phyloP scores from a whole-genome alignment of 2,797 vertebrate genomes.

The Syngnathus acus region DNA sequence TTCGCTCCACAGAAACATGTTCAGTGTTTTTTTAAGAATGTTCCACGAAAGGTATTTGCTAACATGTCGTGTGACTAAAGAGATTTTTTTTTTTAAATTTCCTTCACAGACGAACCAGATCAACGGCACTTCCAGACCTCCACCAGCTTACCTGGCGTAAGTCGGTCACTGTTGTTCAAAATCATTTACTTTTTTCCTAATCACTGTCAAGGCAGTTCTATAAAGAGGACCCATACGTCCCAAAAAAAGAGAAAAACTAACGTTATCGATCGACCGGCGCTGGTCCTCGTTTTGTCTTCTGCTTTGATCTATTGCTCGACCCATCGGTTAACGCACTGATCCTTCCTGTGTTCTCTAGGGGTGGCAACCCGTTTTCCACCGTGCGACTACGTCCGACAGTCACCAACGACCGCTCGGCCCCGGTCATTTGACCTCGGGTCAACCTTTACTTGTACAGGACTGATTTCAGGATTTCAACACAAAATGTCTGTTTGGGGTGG shows the following conservation, averaged over 20 bases:
- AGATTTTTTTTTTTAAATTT: constrained; percentile 23
- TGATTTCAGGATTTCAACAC: not conserved
- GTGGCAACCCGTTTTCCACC: constrained; percentile 91
- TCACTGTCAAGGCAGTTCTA: too few species aligned
- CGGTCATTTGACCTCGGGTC: constrained; percentile 64
- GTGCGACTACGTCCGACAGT: constrained; percentile 90
- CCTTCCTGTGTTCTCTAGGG: constrained; percentile 59
- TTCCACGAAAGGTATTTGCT: not conserved
- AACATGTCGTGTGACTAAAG: not conserved
- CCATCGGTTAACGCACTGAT: not conserved
- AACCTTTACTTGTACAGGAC: not conserved
- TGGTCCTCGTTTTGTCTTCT: too few species aligned
- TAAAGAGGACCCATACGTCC: too few species aligned
- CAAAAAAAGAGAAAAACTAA: too few species aligned
- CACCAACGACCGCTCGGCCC: constrained; percentile 92
- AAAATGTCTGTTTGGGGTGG: not conserved
- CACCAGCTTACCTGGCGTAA: constrained; percentile 82
- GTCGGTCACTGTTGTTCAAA: constrained; percentile 22
- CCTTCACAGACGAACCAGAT: constrained; percentile 68
- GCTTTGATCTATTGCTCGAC: too few species aligned
- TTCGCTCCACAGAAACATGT: not conserved
- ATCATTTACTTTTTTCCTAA: not conserved
- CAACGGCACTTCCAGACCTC: constrained; percentile 83
- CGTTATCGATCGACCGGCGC: too few species aligned
- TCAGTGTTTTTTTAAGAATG: not conserved